Percentiles rank a stretch among this genome's conserved stretches.
These are phyloP conservation scores for Neoaliturus tenellus DNA, from an alignment of 2,888 invertebrate genomes.

Conservation along the genomic window DNA sequence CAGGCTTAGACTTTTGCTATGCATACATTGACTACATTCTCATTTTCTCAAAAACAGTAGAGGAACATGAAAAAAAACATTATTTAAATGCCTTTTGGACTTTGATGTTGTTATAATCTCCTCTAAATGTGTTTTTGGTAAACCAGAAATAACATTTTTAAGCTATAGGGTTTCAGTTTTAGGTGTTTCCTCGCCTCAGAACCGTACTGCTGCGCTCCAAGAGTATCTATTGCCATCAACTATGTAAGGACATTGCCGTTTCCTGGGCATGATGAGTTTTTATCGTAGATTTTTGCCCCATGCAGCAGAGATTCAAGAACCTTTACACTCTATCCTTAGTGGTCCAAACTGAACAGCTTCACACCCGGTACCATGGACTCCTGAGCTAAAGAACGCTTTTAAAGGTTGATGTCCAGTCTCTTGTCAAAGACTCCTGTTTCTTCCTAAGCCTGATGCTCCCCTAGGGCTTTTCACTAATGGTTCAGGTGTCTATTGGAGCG, in stretches of 20 bases:
- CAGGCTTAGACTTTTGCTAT: constrained; percentile 62
- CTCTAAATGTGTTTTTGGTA: neutral
- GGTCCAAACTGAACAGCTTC: neutral
- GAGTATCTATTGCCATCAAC: neutral
- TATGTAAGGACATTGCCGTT: neutral
- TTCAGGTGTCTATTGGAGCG: constrained; percentile 19
- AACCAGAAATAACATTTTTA: neutral
- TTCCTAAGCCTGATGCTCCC: too few relatives aligned
- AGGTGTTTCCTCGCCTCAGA: neutral
- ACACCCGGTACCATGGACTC: neutral
- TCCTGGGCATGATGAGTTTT: neutral
- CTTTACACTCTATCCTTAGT: neutral
- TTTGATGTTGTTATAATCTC: neutral
- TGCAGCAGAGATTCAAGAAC: neutral
- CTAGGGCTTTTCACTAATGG: too few relatives aligned
- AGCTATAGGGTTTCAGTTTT: neutral
- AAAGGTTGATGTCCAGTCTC: neutral
- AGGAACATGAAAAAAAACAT: neutral
- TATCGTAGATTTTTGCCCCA: neutral
- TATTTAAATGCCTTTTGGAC: neutral
- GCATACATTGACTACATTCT: constrained; percentile 64
- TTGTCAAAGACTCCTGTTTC: neutral
- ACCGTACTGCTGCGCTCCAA: neutral
- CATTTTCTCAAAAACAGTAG: constrained; percentile 10
- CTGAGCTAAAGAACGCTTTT: neutral